Base-by-base conservation (phyloP, 2,113 vertebrate genomes). In the Sprattus sprattus region DNA sequence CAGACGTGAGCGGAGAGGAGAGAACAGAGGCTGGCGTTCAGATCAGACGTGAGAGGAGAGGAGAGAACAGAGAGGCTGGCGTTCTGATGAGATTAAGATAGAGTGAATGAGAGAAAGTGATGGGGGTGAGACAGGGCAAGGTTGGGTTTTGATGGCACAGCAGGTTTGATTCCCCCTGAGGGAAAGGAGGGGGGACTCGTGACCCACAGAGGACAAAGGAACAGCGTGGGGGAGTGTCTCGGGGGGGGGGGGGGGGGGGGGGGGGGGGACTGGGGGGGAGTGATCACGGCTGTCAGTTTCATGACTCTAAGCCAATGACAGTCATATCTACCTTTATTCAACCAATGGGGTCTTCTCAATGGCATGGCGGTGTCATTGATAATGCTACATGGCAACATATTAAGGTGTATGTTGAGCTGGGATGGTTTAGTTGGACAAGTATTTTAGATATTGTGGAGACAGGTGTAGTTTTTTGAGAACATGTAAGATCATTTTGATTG, bases 71-170 rank as follows among this genome's bases (percentile, higher is more conserved):
- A 82, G 49, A 52, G 75, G 44, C 54, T 60, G 54, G 67, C 45
- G 60, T 83, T 87, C 64, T 89, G 84, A 91, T 90, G 81, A 88
- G 88, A 89, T 88, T 88, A 88, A 45, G 60, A 22, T 50, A 45
- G 71, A 86, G 83, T 90, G 87, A 71, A 88, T 89, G 85, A 89
- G 86, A 84, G 84, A 83, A 80, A 71, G 83, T 46, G 85, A 45
- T 57, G 85, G 83, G 82, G 54, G 54, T 60, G 54, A 60, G 86
- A 85, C 87, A 89, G 85, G 82, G 89, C 78, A 82, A 89, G 88
- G 92, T 91, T 90, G 87, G 93, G 89, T 94, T 95, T 91, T 95
- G 93, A 94, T 95, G 93, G 94, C 92, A 91, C 94, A 95, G 94
- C 95, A 94, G 93, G 93, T 95, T 94, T 92, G 88, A 90, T 64